Percentiles rank a stretch among this genome's conserved stretches.
phyloP scores from a whole-genome alignment of 2,113 vertebrate species.

The Choloepus hoffmanni region DNA sequence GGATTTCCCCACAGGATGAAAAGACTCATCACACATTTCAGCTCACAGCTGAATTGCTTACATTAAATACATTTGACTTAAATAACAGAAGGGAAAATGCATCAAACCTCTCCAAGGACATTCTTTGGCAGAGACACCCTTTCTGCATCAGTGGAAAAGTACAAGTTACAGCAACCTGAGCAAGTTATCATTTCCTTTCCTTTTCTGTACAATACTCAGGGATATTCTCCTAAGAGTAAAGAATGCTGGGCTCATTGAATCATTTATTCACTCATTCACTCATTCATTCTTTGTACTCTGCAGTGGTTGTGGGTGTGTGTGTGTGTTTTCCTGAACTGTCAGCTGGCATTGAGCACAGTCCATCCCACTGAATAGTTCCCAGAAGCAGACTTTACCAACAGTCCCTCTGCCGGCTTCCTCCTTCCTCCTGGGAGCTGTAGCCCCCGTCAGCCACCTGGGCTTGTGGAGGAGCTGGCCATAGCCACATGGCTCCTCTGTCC shows the following conservation, averaged over 20 bases:
- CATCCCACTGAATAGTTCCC: not conserved
- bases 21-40: not conserved
- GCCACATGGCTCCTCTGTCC: not conserved
- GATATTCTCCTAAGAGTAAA: not conserved
- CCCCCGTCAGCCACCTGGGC: not conserved
- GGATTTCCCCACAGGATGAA: not conserved
- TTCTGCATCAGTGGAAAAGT: slow-evolving; percentile 74
- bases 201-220: not conserved
- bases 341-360: not conserved
- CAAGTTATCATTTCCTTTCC: not conserved
- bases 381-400: not conserved
- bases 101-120: slow-evolving; percentile 71
- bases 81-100: slow-evolving; percentile 64
- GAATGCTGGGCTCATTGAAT: not conserved
- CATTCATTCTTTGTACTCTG: not conserved
- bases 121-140: slow-evolving; percentile 76
- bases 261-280: not conserved
- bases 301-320: not conserved
- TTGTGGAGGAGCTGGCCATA: not conserved
- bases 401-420: not conserved
- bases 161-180: slow-evolving; percentile 41
- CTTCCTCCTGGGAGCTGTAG: not conserved
- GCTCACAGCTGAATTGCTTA: not conserved
- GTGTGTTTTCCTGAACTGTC: not conserved
- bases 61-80: slow-evolving; percentile 73